phyloP scores from a whole-genome alignment of 2,888 invertebrate genomes.

The Onchidella celtica region DNA sequence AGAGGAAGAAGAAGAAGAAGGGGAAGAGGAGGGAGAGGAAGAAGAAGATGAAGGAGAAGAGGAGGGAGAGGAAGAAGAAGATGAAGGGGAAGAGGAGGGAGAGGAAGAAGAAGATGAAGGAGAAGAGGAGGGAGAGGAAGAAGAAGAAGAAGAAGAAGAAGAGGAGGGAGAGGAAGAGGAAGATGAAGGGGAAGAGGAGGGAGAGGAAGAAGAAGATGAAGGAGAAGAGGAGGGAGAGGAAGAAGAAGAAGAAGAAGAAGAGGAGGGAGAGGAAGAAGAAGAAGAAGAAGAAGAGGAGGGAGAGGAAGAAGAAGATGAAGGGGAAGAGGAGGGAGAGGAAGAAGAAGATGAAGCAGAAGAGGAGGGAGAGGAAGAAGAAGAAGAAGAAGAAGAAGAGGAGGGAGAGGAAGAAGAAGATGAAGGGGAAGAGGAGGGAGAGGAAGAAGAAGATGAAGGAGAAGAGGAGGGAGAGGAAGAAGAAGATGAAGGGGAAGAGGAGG shows the following conservation, averaged over 20 bases:
- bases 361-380: not conserved
- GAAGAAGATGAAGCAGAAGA: not conserved
- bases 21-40: not conserved
- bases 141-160: conserved; percentile 15
- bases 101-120: not conserved
- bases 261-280: not conserved
- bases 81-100: not conserved
- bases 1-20: not conserved
- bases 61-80: not conserved
- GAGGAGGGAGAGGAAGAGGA: conserved; percentile 18
- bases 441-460: not conserved
- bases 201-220: not conserved
- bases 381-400: not conserved
- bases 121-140: not conserved
- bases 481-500: not conserved
- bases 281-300: not conserved
- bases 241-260: conserved; percentile 8
- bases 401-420: not conserved
- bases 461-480: not conserved
- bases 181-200: conserved; percentile 1
- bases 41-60: not conserved
- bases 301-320: no score
- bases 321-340: not conserved
- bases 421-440: not conserved
- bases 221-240: no score